Evolutionary conservation across 1,140 invertebrate species (phyloP).

Genomic region (Drosophila lacertosa): DNA sequence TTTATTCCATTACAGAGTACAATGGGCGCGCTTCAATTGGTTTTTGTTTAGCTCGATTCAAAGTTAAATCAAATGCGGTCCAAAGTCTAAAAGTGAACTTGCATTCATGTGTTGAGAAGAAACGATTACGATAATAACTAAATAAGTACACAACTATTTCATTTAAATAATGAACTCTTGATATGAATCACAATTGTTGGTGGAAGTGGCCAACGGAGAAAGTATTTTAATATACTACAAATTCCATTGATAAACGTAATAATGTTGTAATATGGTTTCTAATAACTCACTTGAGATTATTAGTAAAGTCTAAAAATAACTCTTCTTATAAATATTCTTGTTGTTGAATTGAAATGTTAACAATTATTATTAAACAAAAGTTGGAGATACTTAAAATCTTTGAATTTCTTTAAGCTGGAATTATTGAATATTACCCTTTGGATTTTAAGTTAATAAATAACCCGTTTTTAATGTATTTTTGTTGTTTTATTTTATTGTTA

Average conservation of each 20-base stretch:
- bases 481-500: no score
- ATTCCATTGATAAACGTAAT: neutral
- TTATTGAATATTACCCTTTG: no score
- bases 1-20: conserved; percentile 37
- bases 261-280: neutral
- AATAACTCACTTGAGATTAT: no score
- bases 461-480: no score
- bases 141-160: conserved; percentile 42
- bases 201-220: conserved; percentile 7
- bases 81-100: conserved; percentile 54
- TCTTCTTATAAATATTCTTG: no score
- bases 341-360: no score
- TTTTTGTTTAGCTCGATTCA: conserved; percentile 50
- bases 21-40: conserved; percentile 37
- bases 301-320: no score
- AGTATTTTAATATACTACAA: conserved; percentile 2
- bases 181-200: conserved; percentile 12
- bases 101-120: neutral
- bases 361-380: no score
- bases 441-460: neutral
- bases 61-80: conserved; percentile 30
- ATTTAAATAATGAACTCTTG: conserved; percentile 2
- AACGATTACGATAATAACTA: conserved; percentile 65
- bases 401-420: no score
- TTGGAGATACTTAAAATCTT: no score